These are phyloP conservation scores for Pseudoatta argentina DNA, from an alignment of 1,140 invertebrate species.

Conservation along the genomic window DNA sequence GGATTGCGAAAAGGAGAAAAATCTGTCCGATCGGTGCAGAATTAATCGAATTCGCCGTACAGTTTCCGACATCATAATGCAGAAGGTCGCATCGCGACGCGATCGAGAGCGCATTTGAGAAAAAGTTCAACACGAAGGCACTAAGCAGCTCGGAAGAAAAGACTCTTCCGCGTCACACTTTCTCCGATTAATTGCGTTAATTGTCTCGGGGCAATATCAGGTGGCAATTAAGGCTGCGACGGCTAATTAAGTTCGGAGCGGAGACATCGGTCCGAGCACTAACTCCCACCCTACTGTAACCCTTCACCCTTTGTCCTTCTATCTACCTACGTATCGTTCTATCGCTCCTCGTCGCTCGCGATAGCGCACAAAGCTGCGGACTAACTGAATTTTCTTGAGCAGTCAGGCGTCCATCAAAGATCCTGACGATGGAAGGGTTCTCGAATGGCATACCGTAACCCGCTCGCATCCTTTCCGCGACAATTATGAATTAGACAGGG, in stretches of 20 bases:
- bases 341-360: slow-evolving; percentile 68
- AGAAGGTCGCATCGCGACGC: slow-evolving; percentile 9
- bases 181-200: slow-evolving; percentile 83
- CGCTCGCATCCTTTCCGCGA: slow-evolving; percentile 59
- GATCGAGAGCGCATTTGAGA: slow-evolving; percentile 21
- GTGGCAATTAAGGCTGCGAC: slow-evolving; percentile 82
- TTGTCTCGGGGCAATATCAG: slow-evolving; percentile 84
- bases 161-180: slow-evolving; percentile 77
- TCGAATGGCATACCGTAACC: slow-evolving; percentile 58
- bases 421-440: slow-evolving; percentile 69
- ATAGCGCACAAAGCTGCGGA: slow-evolving; percentile 85
- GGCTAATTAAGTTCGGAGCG: slow-evolving; percentile 82
- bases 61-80: slow-evolving; percentile 19
- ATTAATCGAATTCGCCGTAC: slow-evolving; percentile 44
- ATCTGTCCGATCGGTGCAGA: slow-evolving; percentile 11
- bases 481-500: slow-evolving; percentile 34
- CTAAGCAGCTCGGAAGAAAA: slow-evolving; percentile 63
- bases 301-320: slow-evolving; percentile 73
- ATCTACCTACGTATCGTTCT: slow-evolving; percentile 68
- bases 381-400: slow-evolving; percentile 87
- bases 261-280: slow-evolving; percentile 81
- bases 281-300: slow-evolving; percentile 74
- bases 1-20: slow-evolving; percentile 13
- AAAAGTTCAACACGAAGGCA: neutral
- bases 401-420: slow-evolving; percentile 85